These are phyloP conservation scores for Mastigias papua DNA, from an alignment of 30 jellyfish, hydroid and myxozoan genomes.

Conservation along the genomic window DNA sequence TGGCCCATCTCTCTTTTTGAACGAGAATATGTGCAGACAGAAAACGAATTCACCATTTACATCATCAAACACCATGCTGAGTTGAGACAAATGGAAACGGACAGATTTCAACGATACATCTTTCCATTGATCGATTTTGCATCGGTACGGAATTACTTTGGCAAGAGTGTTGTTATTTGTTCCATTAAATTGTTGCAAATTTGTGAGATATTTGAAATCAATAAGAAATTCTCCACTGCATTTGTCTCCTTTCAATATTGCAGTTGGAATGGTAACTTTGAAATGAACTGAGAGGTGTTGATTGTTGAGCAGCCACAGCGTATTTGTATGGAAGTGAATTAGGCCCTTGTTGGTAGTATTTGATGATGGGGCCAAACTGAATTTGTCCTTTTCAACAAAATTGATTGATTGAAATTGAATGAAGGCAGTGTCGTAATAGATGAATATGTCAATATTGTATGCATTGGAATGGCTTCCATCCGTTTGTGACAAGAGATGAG, in stretches of 20 bases:
- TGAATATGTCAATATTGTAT: neutral
- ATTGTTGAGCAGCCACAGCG: constrained; percentile 27
- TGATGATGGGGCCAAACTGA: constrained; percentile 17
- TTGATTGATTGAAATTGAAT: constrained; percentile 11
- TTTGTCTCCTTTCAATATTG: neutral
- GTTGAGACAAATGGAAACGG: neutral
- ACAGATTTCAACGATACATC: neutral
- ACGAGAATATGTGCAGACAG: neutral
- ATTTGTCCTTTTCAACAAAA: neutral
- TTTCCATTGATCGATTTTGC: neutral
- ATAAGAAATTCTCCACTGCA: constrained; percentile 1
- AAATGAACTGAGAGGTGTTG: constrained; percentile 2
- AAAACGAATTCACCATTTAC: constrained; percentile 7
- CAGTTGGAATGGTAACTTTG: neutral
- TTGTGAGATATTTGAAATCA: constrained; percentile 31
- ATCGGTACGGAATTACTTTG: neutral
- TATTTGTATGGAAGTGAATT: constrained; percentile 14
- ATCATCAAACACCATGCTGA: constrained; percentile 42
- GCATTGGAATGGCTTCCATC: constrained; percentile 19
- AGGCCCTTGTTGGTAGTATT: constrained; percentile 31
- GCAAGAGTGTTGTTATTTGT: neutral
- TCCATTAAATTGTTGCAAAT: constrained; percentile 34
- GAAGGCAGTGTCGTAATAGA: neutral
- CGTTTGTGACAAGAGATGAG: neutral
- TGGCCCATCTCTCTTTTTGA: neutral